Base-by-base conservation (phyloP, 1,140 invertebrate species). In the Diachasma alloeum region DNA sequence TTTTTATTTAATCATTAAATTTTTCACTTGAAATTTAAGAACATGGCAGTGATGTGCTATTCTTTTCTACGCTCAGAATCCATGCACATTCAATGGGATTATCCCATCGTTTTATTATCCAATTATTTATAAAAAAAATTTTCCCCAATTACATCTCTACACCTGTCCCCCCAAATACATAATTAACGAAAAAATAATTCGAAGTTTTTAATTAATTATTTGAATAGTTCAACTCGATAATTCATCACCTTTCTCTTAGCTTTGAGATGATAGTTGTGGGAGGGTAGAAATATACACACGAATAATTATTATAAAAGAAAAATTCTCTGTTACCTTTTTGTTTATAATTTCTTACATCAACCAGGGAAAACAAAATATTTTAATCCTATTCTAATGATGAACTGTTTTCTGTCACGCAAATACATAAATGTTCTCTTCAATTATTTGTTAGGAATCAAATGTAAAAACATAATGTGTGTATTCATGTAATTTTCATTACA, bases 321-420 rank as follows among this genome's bases (percentile, higher is more conserved):
- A 84, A 84, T 53, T 79, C 80, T 85, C 82, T 81, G 78, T 82
- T 83, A 84, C 78, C 77, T 83, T 80, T 24, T 63, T 63, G 44
- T 42, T 79, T 82, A 81, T 83, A 85, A 84, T 76, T 77, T 81
- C 70, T 84, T 83, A 82, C 83, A 85, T 83, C 82, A 79, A 84
- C 83, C 81, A 85, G 82, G 78, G 82, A 82, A 79, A 56, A 56
- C 48, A 56, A 56, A 56, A 56, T 56, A 42, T 42, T 19, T 48
- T 8, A 56, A 56, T 19, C 1, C 19, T 56, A 19, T 19, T 56
- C 48, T 56, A 56, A 82, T 79, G 75, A 83, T 83, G 78, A 81
- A 75, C 77, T 78, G 72, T 76, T 75, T 76, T 72, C 76, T 77
- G 71, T 56, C 48, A 19, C 48, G 48, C 19, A 56, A 56, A 19